Conservation (phyloP, 2,888 invertebrate species). For the Drosophila histrio region DNA sequence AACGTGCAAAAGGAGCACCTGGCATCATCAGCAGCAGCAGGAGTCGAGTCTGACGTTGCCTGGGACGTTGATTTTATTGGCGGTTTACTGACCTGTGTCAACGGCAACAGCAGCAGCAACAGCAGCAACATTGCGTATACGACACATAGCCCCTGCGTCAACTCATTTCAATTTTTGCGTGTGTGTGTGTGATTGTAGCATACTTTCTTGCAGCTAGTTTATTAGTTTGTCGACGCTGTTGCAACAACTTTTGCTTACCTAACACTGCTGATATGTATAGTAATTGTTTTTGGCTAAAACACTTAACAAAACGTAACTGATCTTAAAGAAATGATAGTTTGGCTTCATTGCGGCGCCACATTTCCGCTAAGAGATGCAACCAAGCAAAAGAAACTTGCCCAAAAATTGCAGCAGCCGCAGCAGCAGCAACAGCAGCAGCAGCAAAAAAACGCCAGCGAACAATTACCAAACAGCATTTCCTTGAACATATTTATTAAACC, state of each 20-base stretch:
- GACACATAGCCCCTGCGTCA: conserved; percentile 65
- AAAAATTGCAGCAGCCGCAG: conserved; percentile 40
- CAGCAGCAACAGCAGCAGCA: conserved; percentile 10
- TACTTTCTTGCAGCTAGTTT: conserved; percentile 21
- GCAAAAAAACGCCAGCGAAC: conserved; percentile 69
- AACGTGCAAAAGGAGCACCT: conserved; percentile 33
- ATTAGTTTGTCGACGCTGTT: conserved; percentile 4
- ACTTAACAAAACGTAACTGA: conserved; percentile 61
- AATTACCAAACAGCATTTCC: conserved; percentile 83
- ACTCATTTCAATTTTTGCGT: conserved; percentile 64
- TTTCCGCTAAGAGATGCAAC: conserved; percentile 62
- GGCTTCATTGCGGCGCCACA: conserved; percentile 78
- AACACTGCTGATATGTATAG: conserved; percentile 1
- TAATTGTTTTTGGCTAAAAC: conserved; percentile 25
- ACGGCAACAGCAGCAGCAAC: conserved; percentile 37
- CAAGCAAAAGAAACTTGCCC: conserved; percentile 45
- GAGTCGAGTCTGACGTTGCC: background rate
- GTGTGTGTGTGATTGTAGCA: conserved; percentile 14
- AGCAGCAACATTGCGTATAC: conserved; percentile 66
- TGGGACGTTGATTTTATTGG: conserved; percentile 76
- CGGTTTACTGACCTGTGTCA: conserved; percentile 78
- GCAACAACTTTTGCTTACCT: conserved; percentile 10
- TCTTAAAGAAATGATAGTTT: conserved; percentile 75
- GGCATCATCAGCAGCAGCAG: background rate
- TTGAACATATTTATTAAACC: conserved; percentile 83